Evolutionary conservation across 2,797 vertebrate genomes (phyloP), one percentile per base, ranked within the genome.

Genomic region (Lacerta bilineata): DNA sequence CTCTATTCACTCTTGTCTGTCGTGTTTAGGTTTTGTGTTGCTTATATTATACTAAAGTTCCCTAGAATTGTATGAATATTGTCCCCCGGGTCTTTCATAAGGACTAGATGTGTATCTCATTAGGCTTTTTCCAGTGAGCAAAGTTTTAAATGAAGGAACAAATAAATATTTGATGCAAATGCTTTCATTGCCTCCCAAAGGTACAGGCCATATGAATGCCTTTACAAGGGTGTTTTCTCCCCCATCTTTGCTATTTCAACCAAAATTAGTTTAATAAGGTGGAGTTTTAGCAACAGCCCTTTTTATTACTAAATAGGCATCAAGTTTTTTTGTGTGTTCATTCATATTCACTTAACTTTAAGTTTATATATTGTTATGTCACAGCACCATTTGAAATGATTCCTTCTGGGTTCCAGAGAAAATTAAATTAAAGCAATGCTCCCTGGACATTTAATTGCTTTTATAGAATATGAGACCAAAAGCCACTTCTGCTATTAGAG

Each of bases 151-250:
- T 88, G 80, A 94, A 95, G 91, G 91, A 90, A 93, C 94, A 90
- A 94, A 92, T 95, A 89, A 93, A 93, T 94, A 84, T 90, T 96
- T 94, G 59, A 93, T 95, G 88, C 84, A 87, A 93, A 95, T 93
- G 87, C 92, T 94, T 94, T 92, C 84, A 81, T 83, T 93, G 87
- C 68, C 83, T 95, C 91, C 91, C 85, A 83, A 85, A 85, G 91
- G 92, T 66, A 91, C 25, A 61, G 88, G 71, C 90, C 89, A 79
- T 84, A 87, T 17, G 75, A 85, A 89, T 89, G 89, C 75, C 83
- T 85, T 92, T 94, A 71, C 41, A 88, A 74, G 80, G 23, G 5
- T 59, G 5, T 20, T n/a, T 81, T 89, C 71, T 80, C 84, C 87
- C 50, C 46, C 39, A 39, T 94, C 77, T 80, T 6, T 78, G 59